phyloP scores from a whole-genome alignment of 2,113 vertebrate species.

The Dasyprocta punctata region DNA sequence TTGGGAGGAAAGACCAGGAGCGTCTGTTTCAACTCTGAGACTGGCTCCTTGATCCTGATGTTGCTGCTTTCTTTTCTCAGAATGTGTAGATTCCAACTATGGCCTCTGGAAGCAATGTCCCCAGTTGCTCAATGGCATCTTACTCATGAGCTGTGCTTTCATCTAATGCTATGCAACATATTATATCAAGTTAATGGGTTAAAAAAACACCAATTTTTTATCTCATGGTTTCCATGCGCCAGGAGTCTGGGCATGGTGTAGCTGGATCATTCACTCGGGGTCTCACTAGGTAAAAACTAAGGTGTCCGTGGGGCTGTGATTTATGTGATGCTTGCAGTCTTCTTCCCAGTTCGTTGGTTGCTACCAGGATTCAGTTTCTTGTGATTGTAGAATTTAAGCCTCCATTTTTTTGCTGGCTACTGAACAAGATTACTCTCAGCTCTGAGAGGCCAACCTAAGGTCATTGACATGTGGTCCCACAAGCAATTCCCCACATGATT shows the following conservation, averaged over 20 bases:
- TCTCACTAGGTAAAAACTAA: conserved; percentile 43
- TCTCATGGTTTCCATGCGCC: conserved; percentile 34
- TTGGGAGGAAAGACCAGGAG: conserved; percentile 39
- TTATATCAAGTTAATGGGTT: conserved; percentile 22
- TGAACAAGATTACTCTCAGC: conserved; percentile 1
- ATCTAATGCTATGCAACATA: conserved; percentile 45
- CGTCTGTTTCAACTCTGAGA: conserved; percentile 72
- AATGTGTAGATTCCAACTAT: conserved; percentile 10
- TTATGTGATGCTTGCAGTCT: neutral
- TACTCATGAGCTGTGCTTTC: neutral
- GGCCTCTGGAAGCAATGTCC: conserved; percentile 30
- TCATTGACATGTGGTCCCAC: neutral
- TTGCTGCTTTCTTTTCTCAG: conserved; percentile 63
- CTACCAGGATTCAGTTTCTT: conserved; percentile 43
- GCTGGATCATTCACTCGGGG: neutral
- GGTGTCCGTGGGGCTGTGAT: neutral
- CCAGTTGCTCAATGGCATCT: conserved; percentile 30
- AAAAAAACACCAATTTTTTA: conserved; percentile 41
- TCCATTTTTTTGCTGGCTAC: neutral
- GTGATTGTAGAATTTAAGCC: neutral
- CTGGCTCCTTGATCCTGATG: conserved; percentile 39
- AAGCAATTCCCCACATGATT: neutral
- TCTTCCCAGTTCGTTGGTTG: neutral
- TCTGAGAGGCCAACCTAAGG: neutral
- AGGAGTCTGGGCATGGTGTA: conserved; percentile 11